Evolutionary conservation across 2,888 invertebrate genomes (phyloP), one percentile per base, ranked within the genome.

Genomic region (Catocala sponsa): DNA sequence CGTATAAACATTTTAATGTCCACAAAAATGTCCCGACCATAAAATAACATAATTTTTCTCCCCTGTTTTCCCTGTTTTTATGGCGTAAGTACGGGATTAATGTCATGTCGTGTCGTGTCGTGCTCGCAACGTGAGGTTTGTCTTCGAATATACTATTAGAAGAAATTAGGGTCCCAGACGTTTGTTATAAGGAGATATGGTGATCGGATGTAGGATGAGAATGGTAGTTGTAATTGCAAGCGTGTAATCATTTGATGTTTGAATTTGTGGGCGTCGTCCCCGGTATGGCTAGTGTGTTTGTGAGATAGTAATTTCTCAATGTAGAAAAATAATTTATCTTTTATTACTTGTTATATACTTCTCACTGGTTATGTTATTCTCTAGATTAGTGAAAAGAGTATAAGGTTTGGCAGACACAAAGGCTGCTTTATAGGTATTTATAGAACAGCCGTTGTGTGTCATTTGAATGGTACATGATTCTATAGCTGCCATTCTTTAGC

Each of bases 161-260:
- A 72, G 66, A 78, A 69, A 78, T 75, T 72, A 76, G 59, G 78
- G 76, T 69, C 73, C 53, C 6, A 33, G 53, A 69, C 65, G 65
- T 75, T 78, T 56, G 60, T 78, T 62, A 62, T 50, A 2, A 7
- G 42, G 38, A 72, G 53, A 60, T 72, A 75, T 67, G 66, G 65
- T 41, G 51, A 72, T 61, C 61, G 76, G 76, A 76, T 61, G 41
- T 48, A 35, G 52, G 46, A 47, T 48, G 13, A 42, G 41, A 52
- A 64, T 58, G 59, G 56, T 59, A 32, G 55, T 48, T 53, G 61
- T 75, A 75, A 75, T 66, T 72, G 58, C 53, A 43, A 49, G 58
- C 64, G 63, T 47, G 62, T 63, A 41, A 66, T 59, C 52, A 58
- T 63, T 49, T 46, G 47, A 46, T 51, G 42, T 47, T 48, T 42